phyloP scores from a whole-genome alignment of 2,888 invertebrate species.

The Pyrrhia umbra region DNA sequence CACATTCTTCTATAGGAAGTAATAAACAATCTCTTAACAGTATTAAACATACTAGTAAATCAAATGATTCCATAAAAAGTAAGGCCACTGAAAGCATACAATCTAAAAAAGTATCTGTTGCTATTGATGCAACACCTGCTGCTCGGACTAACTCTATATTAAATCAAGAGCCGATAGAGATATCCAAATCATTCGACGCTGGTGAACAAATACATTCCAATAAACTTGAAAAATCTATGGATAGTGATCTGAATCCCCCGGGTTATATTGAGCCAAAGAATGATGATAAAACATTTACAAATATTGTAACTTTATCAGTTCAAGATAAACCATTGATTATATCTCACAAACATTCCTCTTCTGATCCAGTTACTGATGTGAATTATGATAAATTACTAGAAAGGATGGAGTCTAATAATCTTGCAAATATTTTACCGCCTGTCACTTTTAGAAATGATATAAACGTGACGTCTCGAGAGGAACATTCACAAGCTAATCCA shows the following conservation, averaged over 20 bases:
- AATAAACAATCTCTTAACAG: conserved; percentile 76
- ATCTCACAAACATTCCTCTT: conserved; percentile 92
- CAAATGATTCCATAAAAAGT: conserved; percentile 85
- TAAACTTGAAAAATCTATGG: conserved; percentile 82
- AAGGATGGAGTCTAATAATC: conserved; percentile 71
- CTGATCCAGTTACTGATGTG: conserved; percentile 92
- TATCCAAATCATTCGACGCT: conserved; percentile 91
- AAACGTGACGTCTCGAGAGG: conserved; percentile 94
- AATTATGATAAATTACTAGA: conserved; percentile 84
- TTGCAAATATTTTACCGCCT: conserved; percentile 82
- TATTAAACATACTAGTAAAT: conserved; percentile 77
- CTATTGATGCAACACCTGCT: conserved; percentile 94
- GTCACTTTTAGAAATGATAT: conserved; percentile 90
- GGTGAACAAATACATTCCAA: conserved; percentile 79
- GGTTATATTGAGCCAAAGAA: conserved; percentile 54
- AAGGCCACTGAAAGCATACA: conserved; percentile 83
- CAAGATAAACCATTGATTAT: conserved; percentile 85
- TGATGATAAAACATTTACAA: conserved; percentile 78
- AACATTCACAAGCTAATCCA: conserved; percentile 77
- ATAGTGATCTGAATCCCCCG: conserved; percentile 76
- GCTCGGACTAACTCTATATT: conserved; percentile 93
- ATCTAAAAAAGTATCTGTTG: conserved; percentile 93
- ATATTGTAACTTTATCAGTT: conserved; percentile 80
- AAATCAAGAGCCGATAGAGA: conserved; percentile 94
- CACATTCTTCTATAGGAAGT: conserved; percentile 83